Evolutionary conservation across 92 coral and sea anemone genomes (phyloP), one percentile per base, ranked within the genome.

Genomic region (Phenganax subtilis): DNA sequence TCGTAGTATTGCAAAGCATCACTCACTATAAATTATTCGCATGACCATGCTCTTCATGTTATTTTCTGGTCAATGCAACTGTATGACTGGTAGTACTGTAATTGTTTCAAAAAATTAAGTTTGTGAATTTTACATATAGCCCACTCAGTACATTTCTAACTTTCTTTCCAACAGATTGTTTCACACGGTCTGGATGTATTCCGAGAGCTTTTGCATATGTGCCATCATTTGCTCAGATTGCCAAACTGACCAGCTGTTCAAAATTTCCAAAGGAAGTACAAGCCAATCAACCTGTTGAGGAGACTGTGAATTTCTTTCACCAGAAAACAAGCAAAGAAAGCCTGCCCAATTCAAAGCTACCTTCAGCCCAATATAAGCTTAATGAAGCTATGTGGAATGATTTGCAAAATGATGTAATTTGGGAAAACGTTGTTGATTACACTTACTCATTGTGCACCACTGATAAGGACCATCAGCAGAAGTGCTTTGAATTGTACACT

Each of bases 141-240:
- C 51, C 14, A 30, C 29, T 47, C 47, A 37, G 47, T 5, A 5
- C 47, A 37, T 37, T 37, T 37, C 5, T 37, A 5, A 37, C 47
- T 37, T 37, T 2, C 54, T 79, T 71, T 62, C 12, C 15, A 57
- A 71, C 62, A 89, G 92, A 83, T 44, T 85, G 91, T 66, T 75
- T 91, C 31, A 72, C 57, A 16, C 60, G 69, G 57, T 84, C 87
- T 29, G 81, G 80, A n/a, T 81, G 88, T 68, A 79, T 94, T 6
- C 98, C 98, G 10, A 74, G 81, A 51, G 90, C 98, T 31, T 94
- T 94, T 68, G 89, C 96, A 74, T 94, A 94, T 72, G 92, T 94
- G 28, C 98, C 98, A 12, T 90, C 84, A 12, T 85, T 85, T 75
- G 82, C 79, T 64, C 98, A 94, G 78, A 81, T 92, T 72, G 87